phyloP scores from a whole-genome alignment of 2,113 vertebrate species.

The Heterochromis multidens region DNA sequence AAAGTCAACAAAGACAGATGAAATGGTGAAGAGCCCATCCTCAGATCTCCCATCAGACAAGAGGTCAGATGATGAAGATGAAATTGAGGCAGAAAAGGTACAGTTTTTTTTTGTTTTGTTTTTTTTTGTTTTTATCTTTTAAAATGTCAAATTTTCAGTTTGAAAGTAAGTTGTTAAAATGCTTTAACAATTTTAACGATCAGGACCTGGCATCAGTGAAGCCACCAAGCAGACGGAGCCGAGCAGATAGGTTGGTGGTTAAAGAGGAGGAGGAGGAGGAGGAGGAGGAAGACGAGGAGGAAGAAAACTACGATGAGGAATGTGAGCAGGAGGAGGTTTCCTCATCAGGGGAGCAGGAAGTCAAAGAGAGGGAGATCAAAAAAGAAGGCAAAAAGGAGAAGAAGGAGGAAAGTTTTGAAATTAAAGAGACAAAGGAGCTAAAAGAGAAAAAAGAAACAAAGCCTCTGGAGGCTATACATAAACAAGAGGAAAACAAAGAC shows the following conservation, averaged over 20 bases:
- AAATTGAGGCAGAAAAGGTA: conserved; percentile 75
- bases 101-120: neutral
- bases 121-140: too few species aligned
- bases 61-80: conserved; percentile 87
- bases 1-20: conserved; percentile 85
- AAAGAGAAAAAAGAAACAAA: conserved; percentile 88
- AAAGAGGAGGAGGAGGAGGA: conserved; percentile 60
- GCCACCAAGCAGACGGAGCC: conserved; percentile 78
- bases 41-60: conserved; percentile 88
- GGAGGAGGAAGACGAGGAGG: conserved; percentile 64
- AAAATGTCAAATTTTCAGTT: neutral
- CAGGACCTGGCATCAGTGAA: conserved; percentile 83
- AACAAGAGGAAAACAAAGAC: conserved; percentile 81
- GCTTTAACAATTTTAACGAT: neutral
- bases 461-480: conserved; percentile 79
- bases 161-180: conserved; percentile 14
- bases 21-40: conserved; percentile 88
- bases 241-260: conserved; percentile 78
- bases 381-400: conserved; percentile 86
- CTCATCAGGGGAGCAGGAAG: conserved; percentile 80
- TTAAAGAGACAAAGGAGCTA: conserved; percentile 84
- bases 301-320: conserved; percentile 70
- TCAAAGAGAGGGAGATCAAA: conserved; percentile 80
- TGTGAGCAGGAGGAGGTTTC: conserved; percentile 75
- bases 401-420: conserved; percentile 83